These are phyloP conservation scores for Naja naja DNA, from an alignment of 2,113 vertebrate genomes.

Conservation along the genomic window DNA sequence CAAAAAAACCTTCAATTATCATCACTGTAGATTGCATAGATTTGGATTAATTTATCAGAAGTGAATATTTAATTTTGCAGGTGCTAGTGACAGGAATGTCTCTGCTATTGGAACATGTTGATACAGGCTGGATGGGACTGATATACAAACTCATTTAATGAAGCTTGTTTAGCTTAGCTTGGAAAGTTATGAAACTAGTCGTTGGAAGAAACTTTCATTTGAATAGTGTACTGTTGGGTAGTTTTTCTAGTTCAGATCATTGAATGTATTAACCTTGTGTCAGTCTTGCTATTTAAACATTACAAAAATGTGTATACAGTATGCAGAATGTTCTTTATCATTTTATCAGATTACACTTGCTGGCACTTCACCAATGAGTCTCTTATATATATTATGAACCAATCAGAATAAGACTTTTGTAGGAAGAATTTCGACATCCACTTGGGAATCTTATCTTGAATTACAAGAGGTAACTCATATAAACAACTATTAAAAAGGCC, in stretches of 20 bases:
- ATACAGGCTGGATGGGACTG: constrained; percentile 51
- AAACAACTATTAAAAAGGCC: neutral
- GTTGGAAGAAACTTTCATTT: constrained; percentile 14
- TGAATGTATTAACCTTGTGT: constrained; percentile 33
- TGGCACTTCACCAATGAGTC: constrained; percentile 15
- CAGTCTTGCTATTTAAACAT: constrained; percentile 21
- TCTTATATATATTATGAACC: neutral
- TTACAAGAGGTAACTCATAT: neutral
- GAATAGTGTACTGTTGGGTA: constrained; percentile 49
- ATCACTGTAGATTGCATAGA: neutral
- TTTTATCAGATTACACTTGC: constrained; percentile 16
- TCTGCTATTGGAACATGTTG: fast-evolving
- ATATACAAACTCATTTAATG: constrained; percentile 41
- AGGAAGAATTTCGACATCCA: neutral
- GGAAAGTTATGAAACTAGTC: constrained; percentile 45
- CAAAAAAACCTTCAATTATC: constrained; percentile 10
- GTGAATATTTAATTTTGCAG: constrained; percentile 45
- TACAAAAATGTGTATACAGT: neutral
- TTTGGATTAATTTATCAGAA: constrained; percentile 38
- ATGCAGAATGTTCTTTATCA: neutral
- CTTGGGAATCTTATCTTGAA: neutral
- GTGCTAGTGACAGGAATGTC: constrained; percentile 30
- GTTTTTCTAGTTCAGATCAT: constrained; percentile 42
- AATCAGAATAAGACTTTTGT: fast-evolving
- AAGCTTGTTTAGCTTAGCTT: constrained; percentile 51